These are phyloP conservation scores for Cantharis flavilabris DNA, from an alignment of 2,888 invertebrate genomes.

Conservation along the genomic window DNA sequence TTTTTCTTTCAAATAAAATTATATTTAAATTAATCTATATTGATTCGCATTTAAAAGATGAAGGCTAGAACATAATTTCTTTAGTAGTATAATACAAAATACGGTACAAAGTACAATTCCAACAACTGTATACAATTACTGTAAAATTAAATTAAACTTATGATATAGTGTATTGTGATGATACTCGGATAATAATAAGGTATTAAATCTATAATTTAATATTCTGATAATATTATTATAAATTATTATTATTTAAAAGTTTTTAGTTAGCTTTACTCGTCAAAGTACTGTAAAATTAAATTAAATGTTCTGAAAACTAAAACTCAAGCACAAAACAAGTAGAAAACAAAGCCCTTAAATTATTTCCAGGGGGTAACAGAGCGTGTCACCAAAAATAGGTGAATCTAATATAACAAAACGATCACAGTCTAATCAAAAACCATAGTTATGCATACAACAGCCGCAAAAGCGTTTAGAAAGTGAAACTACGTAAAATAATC, in stretches of 20 bases:
- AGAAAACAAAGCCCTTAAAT: constrained; percentile 48
- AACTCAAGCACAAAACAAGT: constrained; percentile 36
- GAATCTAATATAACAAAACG: constrained; percentile 51
- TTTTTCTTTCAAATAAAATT: too few species aligned
- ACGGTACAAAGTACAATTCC: too few species aligned
- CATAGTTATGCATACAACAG: constrained; percentile 54
- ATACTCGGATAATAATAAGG: too few species aligned
- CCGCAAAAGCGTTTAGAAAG: constrained; percentile 46
- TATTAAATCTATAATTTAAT: neutral
- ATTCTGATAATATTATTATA: neutral
- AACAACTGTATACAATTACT: too few species aligned
- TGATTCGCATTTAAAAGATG: too few species aligned
- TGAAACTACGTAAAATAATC: constrained; percentile 31
- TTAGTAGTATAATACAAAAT: too few species aligned
- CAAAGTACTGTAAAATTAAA: constrained; percentile 2
- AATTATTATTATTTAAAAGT: neutral
- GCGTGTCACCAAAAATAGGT: constrained; percentile 49
- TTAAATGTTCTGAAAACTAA: constrained; percentile 27
- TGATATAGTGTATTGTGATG: neutral
- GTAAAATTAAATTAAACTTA: too few species aligned
- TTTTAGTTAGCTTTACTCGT: neutral
- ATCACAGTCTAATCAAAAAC: constrained; percentile 53
- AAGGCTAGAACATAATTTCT: too few species aligned
- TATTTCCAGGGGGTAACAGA: constrained; percentile 50
- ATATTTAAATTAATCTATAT: too few species aligned